Evolutionary conservation across 37 sponge, comb jelly and placozoan species (phyloP).

Genomic region (Bolinopsis microptera): DNA sequence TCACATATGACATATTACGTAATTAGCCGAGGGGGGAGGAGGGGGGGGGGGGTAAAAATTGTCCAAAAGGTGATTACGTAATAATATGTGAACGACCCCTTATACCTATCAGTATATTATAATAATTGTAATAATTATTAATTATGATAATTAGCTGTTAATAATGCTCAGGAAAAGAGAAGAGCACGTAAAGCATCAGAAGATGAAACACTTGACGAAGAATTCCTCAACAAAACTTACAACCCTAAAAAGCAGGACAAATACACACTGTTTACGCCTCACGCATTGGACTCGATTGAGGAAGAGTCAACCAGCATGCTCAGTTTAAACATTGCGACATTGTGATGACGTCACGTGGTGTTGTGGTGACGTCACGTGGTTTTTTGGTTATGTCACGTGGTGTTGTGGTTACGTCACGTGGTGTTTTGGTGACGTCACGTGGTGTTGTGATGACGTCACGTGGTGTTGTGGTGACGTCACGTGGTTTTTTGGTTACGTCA

Average conservation of each 20-base stretch:
- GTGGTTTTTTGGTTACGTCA: no score
- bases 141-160: no score
- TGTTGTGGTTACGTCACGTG: not conserved
- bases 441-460: no score
- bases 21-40: no score
- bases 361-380: not conserved
- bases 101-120: no score
- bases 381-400: not conserved
- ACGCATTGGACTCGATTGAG: conserved; percentile 21
- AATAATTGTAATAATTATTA: no score
- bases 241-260: conserved; percentile 29
- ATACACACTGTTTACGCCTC: conserved; percentile 21
- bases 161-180: conserved; percentile 29
- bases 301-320: conserved; percentile 4
- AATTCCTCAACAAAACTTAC: conserved; percentile 37
- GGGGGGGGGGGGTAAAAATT: no score
- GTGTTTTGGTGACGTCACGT: not conserved
- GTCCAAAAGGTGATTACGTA: no score
- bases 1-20: no score
- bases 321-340: not conserved
- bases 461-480: no score
- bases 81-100: no score
- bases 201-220: conserved; percentile 16
- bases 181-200: conserved; percentile 18
- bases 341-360: not conserved